Evolutionary conservation across 2,113 vertebrate species (phyloP), one percentile per base, ranked within the genome.

Genomic region (Cairina moschata): DNA sequence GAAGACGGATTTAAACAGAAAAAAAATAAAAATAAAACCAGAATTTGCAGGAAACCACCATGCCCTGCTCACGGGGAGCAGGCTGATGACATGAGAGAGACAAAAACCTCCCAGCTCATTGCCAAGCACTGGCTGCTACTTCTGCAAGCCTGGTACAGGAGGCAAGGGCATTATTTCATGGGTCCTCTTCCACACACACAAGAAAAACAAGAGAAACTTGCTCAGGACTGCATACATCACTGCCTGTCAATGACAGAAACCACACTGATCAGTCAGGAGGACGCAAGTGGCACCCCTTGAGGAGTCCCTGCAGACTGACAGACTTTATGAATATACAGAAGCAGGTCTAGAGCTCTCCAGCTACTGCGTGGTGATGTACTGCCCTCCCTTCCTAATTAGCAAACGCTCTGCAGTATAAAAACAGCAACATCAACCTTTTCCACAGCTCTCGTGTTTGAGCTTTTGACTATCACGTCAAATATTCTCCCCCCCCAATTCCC

Each of bases 161-260:
- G 34, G 17, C 0, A 0, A 95, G 34, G 13, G 34, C 74, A 25
- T 56, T 82, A 75, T 75, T 91, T 93, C 72, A 76, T 52, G 58
- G 3, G 32, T 88, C 77, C 73, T 68, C 89, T 73, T 92, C 17
- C 22, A 18, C 60, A 28, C 15, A 74, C 54, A 77, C 55, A 86
- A 16, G 72, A 86, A 88, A 93, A 94, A 36, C 73, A 90, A 74
- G 73, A 96, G 74, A 60, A 82, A 84, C 77, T 88, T 20, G 28
- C 55, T 84, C 52, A 82, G 81, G 83, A 94, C 93, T 95, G 62
- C 58, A 95, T 91, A 91, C 88, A 96, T 96, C 95, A 90, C 81
- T 2, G 9, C 69, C 88, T 92, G 92, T 67, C 90, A 95, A 95
- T 95, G 90, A 83, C 60, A 88, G 76, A 69, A 88, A 84, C 59